phyloP scores from a whole-genome alignment of 1,140 invertebrate genomes.

The Nasonia vitripennis region DNA sequence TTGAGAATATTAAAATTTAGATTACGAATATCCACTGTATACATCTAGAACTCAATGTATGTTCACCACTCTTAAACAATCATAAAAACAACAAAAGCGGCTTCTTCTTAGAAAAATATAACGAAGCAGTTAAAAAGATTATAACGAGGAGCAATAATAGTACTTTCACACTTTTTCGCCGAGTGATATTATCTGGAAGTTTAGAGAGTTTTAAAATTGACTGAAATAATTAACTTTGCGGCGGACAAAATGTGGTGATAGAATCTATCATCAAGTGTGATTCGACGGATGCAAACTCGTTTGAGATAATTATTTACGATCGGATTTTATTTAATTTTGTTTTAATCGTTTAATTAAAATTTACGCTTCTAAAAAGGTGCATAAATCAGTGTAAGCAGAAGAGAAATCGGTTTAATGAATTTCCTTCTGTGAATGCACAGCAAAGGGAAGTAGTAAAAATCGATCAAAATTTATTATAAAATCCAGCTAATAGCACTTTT shows the following conservation, averaged over 20 bases:
- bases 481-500: neutral
- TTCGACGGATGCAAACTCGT: neutral
- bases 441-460: too few species aligned
- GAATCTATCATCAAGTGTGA: neutral
- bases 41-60: too few species aligned
- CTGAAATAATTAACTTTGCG: neutral
- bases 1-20: too few species aligned
- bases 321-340: neutral
- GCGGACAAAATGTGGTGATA: neutral
- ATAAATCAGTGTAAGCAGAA: neutral
- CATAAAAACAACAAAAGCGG: too few species aligned
- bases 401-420: constrained; percentile 10
- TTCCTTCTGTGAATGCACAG: too few species aligned
- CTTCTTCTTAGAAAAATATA: neutral
- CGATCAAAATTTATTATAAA: too few species aligned
- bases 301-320: neutral
- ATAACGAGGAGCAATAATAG: neutral
- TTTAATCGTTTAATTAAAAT: neutral
- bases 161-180: neutral
- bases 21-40: too few species aligned
- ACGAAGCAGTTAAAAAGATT: neutral
- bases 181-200: neutral
- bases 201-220: neutral
- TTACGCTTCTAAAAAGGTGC: neutral
- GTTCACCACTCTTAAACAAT: too few species aligned